A percentile compares a stretch with the other conserved stretches of the same genome.
phyloP scores from a whole-genome alignment of 2,113 vertebrate genomes.

The Hippocampus guttulatus region DNA sequence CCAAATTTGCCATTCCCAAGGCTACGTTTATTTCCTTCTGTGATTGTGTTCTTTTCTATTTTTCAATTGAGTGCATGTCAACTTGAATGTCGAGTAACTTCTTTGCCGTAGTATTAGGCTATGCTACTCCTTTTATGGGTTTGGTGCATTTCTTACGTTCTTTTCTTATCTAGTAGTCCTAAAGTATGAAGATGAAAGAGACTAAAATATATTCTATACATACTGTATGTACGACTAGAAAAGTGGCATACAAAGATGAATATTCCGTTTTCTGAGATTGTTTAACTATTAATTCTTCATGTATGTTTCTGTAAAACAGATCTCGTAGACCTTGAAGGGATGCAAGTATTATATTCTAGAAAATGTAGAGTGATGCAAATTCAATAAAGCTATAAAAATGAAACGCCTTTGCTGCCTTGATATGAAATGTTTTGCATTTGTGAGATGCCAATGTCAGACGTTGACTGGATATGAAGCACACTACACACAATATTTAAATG shows the following conservation, averaged over 20 bases:
- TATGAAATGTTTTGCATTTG: constrained; percentile 4
- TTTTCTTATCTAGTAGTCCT: constrained; percentile 71
- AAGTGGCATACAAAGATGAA: constrained; percentile 65
- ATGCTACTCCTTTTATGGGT: constrained; percentile 73
- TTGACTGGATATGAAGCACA: background rate
- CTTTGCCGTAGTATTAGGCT: constrained; percentile 76
- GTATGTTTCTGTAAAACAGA: constrained; percentile 77
- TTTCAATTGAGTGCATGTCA: constrained; percentile 76
- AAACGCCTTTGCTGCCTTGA: constrained; percentile 27
- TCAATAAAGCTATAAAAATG: constrained; percentile 68
- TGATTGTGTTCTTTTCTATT: constrained; percentile 63
- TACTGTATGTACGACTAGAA: constrained; percentile 53
- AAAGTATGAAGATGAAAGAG: constrained; percentile 51
- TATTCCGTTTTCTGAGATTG: constrained; percentile 73
- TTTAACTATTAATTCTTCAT: constrained; percentile 69
- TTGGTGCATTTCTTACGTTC: constrained; percentile 73
- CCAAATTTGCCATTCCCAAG: constrained; percentile 25
- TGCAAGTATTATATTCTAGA: constrained; percentile 76
- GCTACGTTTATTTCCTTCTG: constrained; percentile 53
- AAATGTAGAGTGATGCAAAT: constrained; percentile 75
- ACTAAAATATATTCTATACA: constrained; percentile 56
- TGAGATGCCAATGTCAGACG: background rate
- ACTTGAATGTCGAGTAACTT: constrained; percentile 74
- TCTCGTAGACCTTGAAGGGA: constrained; percentile 74
- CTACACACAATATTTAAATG: background rate